These are phyloP conservation scores for Canis aureus DNA, from an alignment of 2,113 vertebrate species.

Conservation along the genomic window DNA sequence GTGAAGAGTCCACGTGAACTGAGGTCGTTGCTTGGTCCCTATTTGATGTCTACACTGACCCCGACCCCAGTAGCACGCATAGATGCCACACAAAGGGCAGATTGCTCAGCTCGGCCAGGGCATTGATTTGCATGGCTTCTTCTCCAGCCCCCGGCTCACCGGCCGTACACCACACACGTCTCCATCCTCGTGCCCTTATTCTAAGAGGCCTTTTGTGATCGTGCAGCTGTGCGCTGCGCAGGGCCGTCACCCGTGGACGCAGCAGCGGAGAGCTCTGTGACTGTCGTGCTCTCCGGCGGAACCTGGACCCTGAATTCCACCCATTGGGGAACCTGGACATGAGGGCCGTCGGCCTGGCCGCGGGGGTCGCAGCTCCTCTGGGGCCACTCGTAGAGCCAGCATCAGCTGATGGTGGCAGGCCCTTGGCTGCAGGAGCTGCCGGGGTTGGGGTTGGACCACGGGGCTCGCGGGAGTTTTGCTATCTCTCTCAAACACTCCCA, in stretches of 20 bases:
- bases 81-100: neutral
- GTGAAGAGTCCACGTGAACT: neutral
- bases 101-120: conserved; percentile 70
- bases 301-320: neutral
- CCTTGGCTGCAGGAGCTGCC: neutral
- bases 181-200: neutral
- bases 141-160: neutral
- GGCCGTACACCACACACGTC: conserved; percentile 66
- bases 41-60: neutral
- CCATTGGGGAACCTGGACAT: neutral
- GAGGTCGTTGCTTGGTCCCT: neutral
- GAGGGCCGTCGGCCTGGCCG: conserved; percentile 39
- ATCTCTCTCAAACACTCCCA: neutral
- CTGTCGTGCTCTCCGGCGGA: neutral
- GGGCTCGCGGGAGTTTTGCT: neutral
- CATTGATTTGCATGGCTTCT: conserved; percentile 2
- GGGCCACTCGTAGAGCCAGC: neutral
- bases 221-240: conserved; percentile 32
- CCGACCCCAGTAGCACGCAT: neutral
- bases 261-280: neutral
- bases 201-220: conserved; percentile 52
- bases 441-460: neutral
- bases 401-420: neutral
- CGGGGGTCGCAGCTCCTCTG: conserved; percentile 2
- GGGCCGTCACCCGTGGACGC: neutral